These are phyloP conservation scores for Thomomys bottae DNA, from an alignment of 2,113 vertebrate species.

Conservation along the genomic window DNA sequence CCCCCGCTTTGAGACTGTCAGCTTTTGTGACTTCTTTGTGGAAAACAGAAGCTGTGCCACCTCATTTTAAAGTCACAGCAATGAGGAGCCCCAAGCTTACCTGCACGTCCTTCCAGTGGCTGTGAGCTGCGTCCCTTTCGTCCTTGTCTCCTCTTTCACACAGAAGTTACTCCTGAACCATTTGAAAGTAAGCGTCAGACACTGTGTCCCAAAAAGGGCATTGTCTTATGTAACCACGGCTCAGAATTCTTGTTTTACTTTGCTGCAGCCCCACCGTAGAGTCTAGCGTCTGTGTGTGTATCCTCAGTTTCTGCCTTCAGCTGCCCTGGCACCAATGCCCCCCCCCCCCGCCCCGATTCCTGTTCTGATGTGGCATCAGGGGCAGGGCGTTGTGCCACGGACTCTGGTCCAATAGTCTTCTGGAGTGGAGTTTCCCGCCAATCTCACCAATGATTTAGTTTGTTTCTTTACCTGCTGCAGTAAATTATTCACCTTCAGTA, in stretches of 20 bases:
- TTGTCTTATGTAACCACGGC: fast-evolving
- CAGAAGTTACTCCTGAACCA: background rate
- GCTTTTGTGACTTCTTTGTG: too few species aligned
- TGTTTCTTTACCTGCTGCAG: background rate
- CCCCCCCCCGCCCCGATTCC: fast-evolving
- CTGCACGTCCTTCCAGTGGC: fast-evolving
- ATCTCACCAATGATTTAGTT: background rate
- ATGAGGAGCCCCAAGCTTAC: fast-evolving
- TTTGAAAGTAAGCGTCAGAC: fast-evolving
- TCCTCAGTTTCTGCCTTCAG: too few species aligned
- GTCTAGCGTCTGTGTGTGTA: background rate
- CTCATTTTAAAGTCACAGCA: background rate
- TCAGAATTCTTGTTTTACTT: background rate
- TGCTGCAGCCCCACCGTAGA: background rate
- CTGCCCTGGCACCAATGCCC: too few species aligned
- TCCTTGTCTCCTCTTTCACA: fast-evolving
- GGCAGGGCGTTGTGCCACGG: fast-evolving
- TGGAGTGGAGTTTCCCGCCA: background rate
- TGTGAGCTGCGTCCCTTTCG: background rate
- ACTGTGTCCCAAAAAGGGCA: fast-evolving
- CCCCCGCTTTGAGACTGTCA: background rate
- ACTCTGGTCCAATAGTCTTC: fast-evolving
- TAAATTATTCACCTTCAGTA: background rate
- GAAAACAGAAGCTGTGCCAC: background rate
- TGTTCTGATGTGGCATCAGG: too few species aligned